Conservation (phyloP, 2,113 vertebrate species). For the Collichthys lucidus region DNA sequence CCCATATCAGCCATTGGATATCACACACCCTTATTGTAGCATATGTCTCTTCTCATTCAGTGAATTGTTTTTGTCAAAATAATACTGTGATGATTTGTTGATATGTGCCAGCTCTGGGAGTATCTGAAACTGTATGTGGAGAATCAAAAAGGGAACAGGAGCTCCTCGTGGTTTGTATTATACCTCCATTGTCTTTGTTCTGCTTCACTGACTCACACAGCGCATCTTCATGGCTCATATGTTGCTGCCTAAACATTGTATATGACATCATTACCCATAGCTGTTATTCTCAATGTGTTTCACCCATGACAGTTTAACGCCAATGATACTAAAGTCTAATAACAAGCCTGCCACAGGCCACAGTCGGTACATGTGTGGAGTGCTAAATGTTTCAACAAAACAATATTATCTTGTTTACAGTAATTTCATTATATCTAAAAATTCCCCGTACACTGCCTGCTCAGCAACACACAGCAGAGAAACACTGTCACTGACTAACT, state of each 20-base stretch:
- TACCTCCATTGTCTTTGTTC: slow-evolving; percentile 1
- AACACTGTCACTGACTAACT: no score
- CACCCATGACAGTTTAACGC: slow-evolving; percentile 12
- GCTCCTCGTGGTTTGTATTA: background rate
- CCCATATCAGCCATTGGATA: slow-evolving; percentile 27
- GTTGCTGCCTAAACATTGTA: slow-evolving; percentile 11
- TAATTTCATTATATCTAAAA: background rate
- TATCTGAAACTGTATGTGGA: background rate
- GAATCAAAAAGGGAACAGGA: slow-evolving; percentile 4
- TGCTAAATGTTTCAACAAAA: background rate
- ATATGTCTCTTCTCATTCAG: slow-evolving; percentile 16
- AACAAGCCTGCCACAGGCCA: background rate
- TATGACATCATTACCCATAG: slow-evolving; percentile 13
- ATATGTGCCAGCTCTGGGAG: background rate
- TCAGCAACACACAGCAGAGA: no score
- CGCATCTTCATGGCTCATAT: background rate
- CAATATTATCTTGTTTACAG: background rate
- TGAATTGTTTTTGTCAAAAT: background rate
- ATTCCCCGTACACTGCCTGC: no score
- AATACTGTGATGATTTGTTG: background rate
- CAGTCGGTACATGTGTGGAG: background rate
- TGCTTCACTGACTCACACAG: slow-evolving; percentile 32
- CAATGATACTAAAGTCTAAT: background rate
- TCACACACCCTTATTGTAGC: slow-evolving; percentile 1
- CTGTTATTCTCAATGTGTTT: slow-evolving; percentile 13